Base-by-base conservation (phyloP, 2,888 invertebrate species). In the Prosapia bicincta region DNA sequence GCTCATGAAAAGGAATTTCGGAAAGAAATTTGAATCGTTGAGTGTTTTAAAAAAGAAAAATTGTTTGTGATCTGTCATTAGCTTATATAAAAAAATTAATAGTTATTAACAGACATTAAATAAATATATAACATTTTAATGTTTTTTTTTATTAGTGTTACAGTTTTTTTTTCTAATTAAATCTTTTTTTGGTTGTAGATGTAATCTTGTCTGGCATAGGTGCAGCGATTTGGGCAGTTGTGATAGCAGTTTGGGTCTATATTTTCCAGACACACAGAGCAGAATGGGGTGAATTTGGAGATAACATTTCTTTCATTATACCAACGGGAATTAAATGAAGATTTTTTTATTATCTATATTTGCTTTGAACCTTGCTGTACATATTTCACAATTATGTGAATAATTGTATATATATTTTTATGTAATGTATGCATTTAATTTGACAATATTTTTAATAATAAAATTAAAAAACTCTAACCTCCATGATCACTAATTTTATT, bases 241-340 rank as follows among this genome's bases (percentile, higher is more conserved):
- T 87, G 0, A 86, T 97, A 15, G 84, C 89, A 0, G 84, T 90
- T 0, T 98, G 98, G 98, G 88, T 95, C 3, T 86, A 91, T 0
- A 87, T 92, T 66, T 98, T 93, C 86, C 97, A 97, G 85, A 86
- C 91, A 0, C 90, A 95, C 81, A 86, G 97, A 72, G 92, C 92
- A 0, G 85, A 88, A 0, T 97, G 97, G 97, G 97, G 97, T 0
- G 90, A 91, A 73, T 88, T 90, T 1, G 98, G 93, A 0, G 98
- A 98, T 82, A 85, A 89, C 0, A 88, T 98, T 74, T 95, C 96
- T 0, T 97, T 97, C 82, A 92, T 97, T 69, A 92, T 96, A 82
- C 98, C 98, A 0, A 85, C 86, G 76, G 90, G 90, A 54, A 85
- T 76, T 25, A 76, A 76, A 72, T 76, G 66, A 72, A 20, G 2